Base-by-base conservation (phyloP, 2,113 vertebrate species). In the Heliornis fulica region DNA sequence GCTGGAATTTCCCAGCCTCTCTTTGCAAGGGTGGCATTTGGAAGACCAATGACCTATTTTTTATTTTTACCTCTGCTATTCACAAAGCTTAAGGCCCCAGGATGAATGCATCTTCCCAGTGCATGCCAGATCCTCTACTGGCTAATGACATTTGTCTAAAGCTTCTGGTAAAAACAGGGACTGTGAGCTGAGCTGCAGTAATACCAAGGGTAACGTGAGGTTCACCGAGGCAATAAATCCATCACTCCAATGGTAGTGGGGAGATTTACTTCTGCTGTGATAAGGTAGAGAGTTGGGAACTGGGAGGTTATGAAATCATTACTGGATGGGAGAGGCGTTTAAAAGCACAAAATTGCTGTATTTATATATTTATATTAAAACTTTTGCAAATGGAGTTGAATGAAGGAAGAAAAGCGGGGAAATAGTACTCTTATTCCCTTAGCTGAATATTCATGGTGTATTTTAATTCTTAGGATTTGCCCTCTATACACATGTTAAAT, bases 191-290 rank as follows among this genome's bases (percentile, higher is more conserved):
- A 83, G 71, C 81, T 32, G 70, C 65, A 70, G 26, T 36, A 82
- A 85, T 57, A 74, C 86, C 34, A 15, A 59, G 68, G 83, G 85
- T 46, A 89, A 75, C 0, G 15, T 0, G 2, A 63, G 74, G 31
- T 53, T 72, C 90, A 87, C 41, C 16, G 32, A 40, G 70, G 81
- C 74, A 90, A 90, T 79, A 83, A 95, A 96, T 91, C 81, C 89
- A 50, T 22, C 53, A 2, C 5, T 12, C 10, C 72, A 40, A 65
- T 0, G 10, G 53, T 5, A 85, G 11, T 5, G 34, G 25, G 26
- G 29, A 83, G 43, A 72, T 90, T 74, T 16, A 46, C 60, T 38
- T 53, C 8, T 15, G n/a, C 12, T 34, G 22, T 19, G 54, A 29
- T 15, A n/a, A 70, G 34, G 54, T 65, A 77, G 46, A 72, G 48